Conservation (phyloP, 1,140 invertebrate species). For the Brachionus rubens region DNA sequence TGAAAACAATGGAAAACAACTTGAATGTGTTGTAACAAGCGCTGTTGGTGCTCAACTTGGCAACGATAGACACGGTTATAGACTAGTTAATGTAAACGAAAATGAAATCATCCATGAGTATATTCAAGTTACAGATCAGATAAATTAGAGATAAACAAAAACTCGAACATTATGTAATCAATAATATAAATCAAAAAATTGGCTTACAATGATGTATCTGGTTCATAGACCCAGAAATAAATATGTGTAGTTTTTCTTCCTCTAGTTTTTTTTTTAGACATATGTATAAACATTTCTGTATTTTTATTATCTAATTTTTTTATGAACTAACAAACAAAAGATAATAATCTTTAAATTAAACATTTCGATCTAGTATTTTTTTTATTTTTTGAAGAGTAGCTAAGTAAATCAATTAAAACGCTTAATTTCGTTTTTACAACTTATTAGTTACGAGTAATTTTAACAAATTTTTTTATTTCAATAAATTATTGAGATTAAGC, state of each 20-base stretch:
- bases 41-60: conserved; percentile 63
- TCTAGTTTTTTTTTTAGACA: background rate
- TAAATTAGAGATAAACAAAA: conserved; percentile 27
- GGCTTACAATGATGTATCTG: conserved; percentile 1
- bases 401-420: too few relatives aligned
- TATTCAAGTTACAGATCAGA: conserved; percentile 44
- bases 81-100: conserved; percentile 60
- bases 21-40: conserved; percentile 63
- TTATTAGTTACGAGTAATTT: conserved; percentile 30
- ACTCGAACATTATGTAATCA: too few relatives aligned
- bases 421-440: background rate
- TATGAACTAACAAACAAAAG: background rate
- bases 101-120: conserved; percentile 58
- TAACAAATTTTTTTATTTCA: conserved; percentile 1
- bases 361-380: too few relatives aligned
- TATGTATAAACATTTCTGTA: conserved; percentile 38
- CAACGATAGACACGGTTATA: conserved; percentile 59
- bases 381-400: too few relatives aligned
- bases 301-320: conserved; percentile 37
- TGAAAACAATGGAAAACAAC: conserved; percentile 50
- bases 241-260: background rate
- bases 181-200: too few relatives aligned
- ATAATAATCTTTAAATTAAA: background rate
- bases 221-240: background rate
- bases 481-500: too few relatives aligned